A percentile compares a stretch with the other conserved stretches of the same genome.
Evolutionary conservation across 1,140 invertebrate species (phyloP).

Genomic region (Zaprionus taronus): DNA sequence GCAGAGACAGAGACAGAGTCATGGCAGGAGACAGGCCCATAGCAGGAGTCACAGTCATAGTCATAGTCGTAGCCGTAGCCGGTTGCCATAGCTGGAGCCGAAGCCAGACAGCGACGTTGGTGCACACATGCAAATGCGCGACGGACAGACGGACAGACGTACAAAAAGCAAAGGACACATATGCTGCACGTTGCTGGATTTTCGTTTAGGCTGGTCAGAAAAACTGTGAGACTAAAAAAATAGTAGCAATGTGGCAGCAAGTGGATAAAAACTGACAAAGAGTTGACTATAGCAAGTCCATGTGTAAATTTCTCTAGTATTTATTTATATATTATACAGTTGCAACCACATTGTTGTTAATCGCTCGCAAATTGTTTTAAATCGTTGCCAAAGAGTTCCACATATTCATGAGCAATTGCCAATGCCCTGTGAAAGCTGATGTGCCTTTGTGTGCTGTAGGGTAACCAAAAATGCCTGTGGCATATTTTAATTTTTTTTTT

Average conservation of each 20-base stretch:
- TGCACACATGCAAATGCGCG: slow-evolving; percentile 58
- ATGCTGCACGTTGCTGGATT: slow-evolving; percentile 65
- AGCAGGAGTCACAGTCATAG: background rate
- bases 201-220: slow-evolving; percentile 55
- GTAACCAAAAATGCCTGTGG: slow-evolving; percentile 54
- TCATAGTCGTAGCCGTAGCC: background rate
- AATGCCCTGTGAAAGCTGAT: background rate
- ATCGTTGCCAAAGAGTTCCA: background rate
- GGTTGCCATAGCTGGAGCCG: background rate
- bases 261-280: slow-evolving; percentile 1
- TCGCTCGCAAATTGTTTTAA: background rate
- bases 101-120: slow-evolving; percentile 16
- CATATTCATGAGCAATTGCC: background rate
- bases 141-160: slow-evolving; percentile 5
- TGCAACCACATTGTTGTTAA: background rate
- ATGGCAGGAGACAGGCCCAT: background rate
- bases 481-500: slow-evolving; percentile 66
- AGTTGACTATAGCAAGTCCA: background rate
- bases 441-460: slow-evolving; percentile 5
- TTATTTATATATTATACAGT: slow-evolving; percentile 4
- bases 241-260: background rate
- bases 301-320: slow-evolving; percentile 1
- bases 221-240: slow-evolving; percentile 17
- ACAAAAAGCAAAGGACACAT: slow-evolving; percentile 49
- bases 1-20: background rate